These are phyloP conservation scores for Orthonevra nobilis DNA, from an alignment of 2,888 invertebrate genomes.

Conservation along the genomic window DNA sequence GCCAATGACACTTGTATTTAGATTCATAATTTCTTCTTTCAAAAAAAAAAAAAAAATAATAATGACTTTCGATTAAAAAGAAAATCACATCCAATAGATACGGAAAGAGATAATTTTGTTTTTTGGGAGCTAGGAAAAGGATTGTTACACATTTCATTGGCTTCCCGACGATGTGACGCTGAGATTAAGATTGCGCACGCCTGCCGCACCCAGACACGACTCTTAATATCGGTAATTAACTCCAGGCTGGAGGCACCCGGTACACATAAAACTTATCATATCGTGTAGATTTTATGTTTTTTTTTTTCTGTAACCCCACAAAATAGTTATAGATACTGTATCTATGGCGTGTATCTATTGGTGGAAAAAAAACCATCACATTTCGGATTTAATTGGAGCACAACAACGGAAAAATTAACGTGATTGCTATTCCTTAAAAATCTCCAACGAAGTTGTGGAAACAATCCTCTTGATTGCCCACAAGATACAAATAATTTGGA, in stretches of 20 bases:
- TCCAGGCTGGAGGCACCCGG: conserved; percentile 38
- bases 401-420: conserved; percentile 55
- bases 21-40: conserved; percentile 10
- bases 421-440: conserved; percentile 37
- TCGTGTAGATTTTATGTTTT: conserved; percentile 36
- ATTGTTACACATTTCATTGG: conserved; percentile 60
- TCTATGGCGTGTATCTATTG: conserved; percentile 40
- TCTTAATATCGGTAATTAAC: conserved; percentile 67
- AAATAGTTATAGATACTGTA: conserved; percentile 50
- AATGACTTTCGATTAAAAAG: too few species aligned
- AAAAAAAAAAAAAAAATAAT: background rate
- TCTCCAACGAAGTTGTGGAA: too few species aligned
- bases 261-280: conserved; percentile 47
- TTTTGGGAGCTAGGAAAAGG: conserved; percentile 35
- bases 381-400: conserved; percentile 58
- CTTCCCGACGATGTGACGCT: conserved; percentile 59
- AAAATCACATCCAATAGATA: too few species aligned
- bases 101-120: too few species aligned
- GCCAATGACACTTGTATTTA: conserved; percentile 6
- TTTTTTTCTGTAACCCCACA: too few species aligned
- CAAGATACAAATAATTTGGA: background rate
- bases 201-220: conserved; percentile 62
- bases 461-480: too few species aligned
- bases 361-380: conserved; percentile 19
- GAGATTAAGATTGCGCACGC: conserved; percentile 49